Conservation (phyloP, 2,888 invertebrate species). For the Scotopteryx bipunctaria region DNA sequence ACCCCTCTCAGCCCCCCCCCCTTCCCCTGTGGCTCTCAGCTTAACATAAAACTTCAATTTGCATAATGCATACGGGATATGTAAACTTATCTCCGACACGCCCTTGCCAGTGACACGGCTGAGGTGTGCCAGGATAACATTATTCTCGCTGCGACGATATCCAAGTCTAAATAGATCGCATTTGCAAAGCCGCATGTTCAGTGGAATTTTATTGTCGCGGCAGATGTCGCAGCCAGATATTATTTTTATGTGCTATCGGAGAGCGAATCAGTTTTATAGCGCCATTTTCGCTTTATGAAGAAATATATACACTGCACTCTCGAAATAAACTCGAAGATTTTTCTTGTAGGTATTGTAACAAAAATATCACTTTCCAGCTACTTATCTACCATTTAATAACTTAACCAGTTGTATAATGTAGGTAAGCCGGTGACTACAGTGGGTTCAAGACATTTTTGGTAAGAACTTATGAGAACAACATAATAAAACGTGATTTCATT, state of each 20-base stretch:
- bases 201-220: conserved; percentile 57
- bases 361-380: conserved; percentile 26
- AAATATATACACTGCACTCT: conserved; percentile 24
- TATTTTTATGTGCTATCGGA: conserved; percentile 38
- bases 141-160: conserved; percentile 74
- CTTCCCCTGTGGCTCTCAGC: conserved; percentile 42
- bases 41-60: conserved; percentile 82
- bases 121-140: conserved; percentile 80
- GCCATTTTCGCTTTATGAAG: conserved; percentile 29
- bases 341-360: background rate
- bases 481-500: conserved; percentile 69
- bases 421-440: conserved; percentile 48
- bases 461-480: conserved; percentile 54
- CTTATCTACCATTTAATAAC: conserved; percentile 29
- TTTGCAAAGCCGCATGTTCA: conserved; percentile 67
- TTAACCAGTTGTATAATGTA: conserved; percentile 40
- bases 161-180: conserved; percentile 76
- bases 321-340: conserved; percentile 15
- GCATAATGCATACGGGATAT: conserved; percentile 82
- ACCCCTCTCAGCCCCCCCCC: conserved; percentile 38
- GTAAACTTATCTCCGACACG: conserved; percentile 80
- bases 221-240: conserved; percentile 49
- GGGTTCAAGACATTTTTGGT: conserved; percentile 50
- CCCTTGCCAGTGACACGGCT: conserved; percentile 76
- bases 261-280: conserved; percentile 30